phyloP scores from a whole-genome alignment of 2,113 vertebrate genomes.

The Cyphomyrus discorhynchus region DNA sequence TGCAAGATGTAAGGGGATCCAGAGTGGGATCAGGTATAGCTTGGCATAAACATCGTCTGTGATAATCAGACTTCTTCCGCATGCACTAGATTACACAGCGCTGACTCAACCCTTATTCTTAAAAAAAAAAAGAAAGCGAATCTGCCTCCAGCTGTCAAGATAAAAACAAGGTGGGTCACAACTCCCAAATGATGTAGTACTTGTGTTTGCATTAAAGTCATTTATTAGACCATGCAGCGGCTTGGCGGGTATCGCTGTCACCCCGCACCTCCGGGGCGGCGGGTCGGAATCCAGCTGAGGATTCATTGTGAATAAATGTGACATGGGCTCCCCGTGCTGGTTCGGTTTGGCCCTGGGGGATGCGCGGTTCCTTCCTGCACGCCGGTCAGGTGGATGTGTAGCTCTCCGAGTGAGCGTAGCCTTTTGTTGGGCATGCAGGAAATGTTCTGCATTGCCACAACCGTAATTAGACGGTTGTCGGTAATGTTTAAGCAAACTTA shows the following conservation, averaged over 20 bases:
- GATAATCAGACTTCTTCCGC: background rate
- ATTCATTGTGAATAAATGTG: background rate
- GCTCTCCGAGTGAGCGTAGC: background rate
- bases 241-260: background rate
- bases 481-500: background rate
- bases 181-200: background rate
- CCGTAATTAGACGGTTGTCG: background rate
- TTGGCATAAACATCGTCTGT: background rate
- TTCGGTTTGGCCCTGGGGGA: background rate
- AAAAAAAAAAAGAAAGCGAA: background rate
- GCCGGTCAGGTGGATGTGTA: background rate
- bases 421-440: background rate
- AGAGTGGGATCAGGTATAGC: background rate
- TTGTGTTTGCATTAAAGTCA: conserved; percentile 4
- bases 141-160: background rate
- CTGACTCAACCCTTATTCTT: background rate
- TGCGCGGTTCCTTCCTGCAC: background rate
- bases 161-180: background rate
- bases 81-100: background rate
- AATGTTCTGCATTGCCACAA: background rate
- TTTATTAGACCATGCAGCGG: background rate
- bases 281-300: background rate
- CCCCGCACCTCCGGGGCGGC: background rate
- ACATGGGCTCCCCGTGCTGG: background rate
- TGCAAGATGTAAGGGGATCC: background rate